A percentile compares a stretch with the other conserved stretches of the same genome.
Evolutionary conservation across 2,797 vertebrate species (phyloP).

Genomic region (Arrhamphus sclerolepis): DNA sequence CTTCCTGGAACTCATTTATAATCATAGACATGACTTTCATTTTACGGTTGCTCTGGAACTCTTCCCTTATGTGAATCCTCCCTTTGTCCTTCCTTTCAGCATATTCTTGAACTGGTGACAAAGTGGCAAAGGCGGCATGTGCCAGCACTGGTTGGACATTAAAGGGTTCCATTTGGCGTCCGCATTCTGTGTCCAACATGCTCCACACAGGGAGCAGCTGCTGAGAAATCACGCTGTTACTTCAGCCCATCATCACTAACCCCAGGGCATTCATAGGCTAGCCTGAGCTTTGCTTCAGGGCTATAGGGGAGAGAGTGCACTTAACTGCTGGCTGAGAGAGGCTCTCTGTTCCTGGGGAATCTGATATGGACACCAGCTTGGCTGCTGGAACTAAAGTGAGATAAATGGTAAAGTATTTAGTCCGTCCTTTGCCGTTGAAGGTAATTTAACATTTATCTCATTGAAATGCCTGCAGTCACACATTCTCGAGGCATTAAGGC

Average conservation of each 20-base stretch:
- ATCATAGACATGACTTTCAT: slow-evolving; percentile 65
- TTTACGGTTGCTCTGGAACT: slow-evolving; percentile 38
- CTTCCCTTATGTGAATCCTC: slow-evolving; percentile 36
- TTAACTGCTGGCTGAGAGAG: slow-evolving; percentile 73
- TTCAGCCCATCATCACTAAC: slow-evolving; percentile 73
- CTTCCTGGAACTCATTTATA: slow-evolving; percentile 59
- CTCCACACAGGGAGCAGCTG: slow-evolving; percentile 69
- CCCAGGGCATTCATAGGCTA: slow-evolving; percentile 71
- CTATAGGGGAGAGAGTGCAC: slow-evolving; percentile 69
- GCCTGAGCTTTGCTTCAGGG: slow-evolving; percentile 70
- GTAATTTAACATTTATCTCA: slow-evolving; percentile 69
- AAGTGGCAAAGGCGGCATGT: slow-evolving; percentile 50
- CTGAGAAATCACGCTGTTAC: slow-evolving; percentile 69
- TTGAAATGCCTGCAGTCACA: slow-evolving; percentile 52
- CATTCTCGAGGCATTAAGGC: slow-evolving; percentile 44
- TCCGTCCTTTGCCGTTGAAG: slow-evolving; percentile 65
- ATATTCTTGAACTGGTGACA: slow-evolving; percentile 56
- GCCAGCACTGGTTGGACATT: slow-evolving; percentile 61
- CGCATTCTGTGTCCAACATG: slow-evolving; percentile 47
- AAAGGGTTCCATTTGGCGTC: slow-evolving; percentile 67
- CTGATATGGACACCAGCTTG: slow-evolving; percentile 73
- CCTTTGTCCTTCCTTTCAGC: slow-evolving; percentile 47
- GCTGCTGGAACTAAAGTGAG: slow-evolving; percentile 75
- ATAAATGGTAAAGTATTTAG: slow-evolving; percentile 76
- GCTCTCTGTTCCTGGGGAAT: slow-evolving; percentile 63